phyloP scores from a whole-genome alignment of 2,797 vertebrate genomes.

The Myotis myotis region DNA sequence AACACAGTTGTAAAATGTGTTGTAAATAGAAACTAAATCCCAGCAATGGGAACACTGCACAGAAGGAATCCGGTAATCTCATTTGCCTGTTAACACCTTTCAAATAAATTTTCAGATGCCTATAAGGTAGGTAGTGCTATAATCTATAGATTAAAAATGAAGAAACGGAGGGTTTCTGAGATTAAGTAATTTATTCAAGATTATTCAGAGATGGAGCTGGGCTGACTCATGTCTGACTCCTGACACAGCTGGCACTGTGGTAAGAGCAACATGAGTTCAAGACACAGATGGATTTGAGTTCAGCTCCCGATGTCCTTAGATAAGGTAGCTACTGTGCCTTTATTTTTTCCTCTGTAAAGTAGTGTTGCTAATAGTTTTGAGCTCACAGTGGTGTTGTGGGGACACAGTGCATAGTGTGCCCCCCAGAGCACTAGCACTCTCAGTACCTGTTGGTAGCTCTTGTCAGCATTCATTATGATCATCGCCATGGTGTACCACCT shows the following conservation, averaged over 20 bases:
- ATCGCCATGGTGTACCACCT: neutral
- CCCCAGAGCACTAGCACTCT: fast-evolving
- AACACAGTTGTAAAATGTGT: neutral
- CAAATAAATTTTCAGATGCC: neutral
- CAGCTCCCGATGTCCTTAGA: neutral
- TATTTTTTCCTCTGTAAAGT: neutral
- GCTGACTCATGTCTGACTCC: neutral
- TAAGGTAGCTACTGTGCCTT: neutral
- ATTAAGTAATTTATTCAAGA: neutral
- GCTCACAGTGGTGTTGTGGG: neutral
- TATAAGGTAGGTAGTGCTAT: neutral
- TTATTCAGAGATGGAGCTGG: neutral
- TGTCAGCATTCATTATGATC: neutral
- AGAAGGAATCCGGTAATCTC: neutral
- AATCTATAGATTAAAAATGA: neutral
- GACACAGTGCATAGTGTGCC: neutral
- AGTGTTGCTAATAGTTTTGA: neutral
- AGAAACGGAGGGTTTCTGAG: neutral
- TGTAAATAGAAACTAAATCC: neutral
- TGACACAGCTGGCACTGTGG: neutral
- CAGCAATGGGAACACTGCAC: neutral
- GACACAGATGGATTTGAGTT: neutral
- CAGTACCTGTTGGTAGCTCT: neutral
- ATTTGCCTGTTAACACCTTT: neutral
- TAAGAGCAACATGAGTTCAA: neutral